These are phyloP conservation scores for Planococcus citri DNA, from an alignment of 1,140 invertebrate species.

Conservation along the genomic window DNA sequence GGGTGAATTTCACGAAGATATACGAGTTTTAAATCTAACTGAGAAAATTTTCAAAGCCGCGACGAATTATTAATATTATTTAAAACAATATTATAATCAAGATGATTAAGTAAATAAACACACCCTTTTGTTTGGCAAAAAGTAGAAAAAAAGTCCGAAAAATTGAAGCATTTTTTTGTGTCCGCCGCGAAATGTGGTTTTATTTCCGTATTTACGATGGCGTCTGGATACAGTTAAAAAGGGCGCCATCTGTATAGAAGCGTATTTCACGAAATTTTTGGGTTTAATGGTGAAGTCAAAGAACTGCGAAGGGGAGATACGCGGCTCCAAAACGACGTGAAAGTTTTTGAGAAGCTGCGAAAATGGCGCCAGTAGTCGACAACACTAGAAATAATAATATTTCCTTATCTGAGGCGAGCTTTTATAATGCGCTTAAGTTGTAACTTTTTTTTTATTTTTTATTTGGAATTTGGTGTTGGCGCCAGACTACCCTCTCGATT, in stretches of 20 bases:
- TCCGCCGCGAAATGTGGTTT: background rate
- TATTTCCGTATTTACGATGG: slow-evolving; percentile 6
- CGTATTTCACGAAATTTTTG: slow-evolving; percentile 11
- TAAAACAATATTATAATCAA: too few species aligned
- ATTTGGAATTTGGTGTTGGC: slow-evolving; percentile 9
- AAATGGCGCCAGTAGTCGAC: slow-evolving; percentile 19
- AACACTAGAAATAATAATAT: slow-evolving; percentile 19
- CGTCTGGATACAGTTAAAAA: slow-evolving; percentile 10
- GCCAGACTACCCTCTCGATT: background rate
- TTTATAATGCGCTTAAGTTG: slow-evolving; percentile 16
- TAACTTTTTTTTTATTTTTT: slow-evolving; percentile 16
- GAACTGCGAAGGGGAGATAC: slow-evolving; percentile 3
- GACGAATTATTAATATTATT: too few species aligned
- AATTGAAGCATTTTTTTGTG: background rate
- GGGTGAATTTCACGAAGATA: too few species aligned
- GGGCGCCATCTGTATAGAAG: slow-evolving; percentile 11
- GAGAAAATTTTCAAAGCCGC: too few species aligned
- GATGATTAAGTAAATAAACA: too few species aligned
- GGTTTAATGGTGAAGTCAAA: slow-evolving; percentile 15
- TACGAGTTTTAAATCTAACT: too few species aligned
- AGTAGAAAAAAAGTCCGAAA: background rate
- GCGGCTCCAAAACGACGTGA: slow-evolving; percentile 18
- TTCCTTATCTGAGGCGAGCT: slow-evolving; percentile 17
- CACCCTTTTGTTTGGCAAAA: too few species aligned
- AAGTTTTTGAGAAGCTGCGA: slow-evolving; percentile 19